A percentile compares a stretch with the other conserved stretches of the same genome.
Conservation (phyloP, 23 tunicate genomes). For the Styela clava region DNA sequence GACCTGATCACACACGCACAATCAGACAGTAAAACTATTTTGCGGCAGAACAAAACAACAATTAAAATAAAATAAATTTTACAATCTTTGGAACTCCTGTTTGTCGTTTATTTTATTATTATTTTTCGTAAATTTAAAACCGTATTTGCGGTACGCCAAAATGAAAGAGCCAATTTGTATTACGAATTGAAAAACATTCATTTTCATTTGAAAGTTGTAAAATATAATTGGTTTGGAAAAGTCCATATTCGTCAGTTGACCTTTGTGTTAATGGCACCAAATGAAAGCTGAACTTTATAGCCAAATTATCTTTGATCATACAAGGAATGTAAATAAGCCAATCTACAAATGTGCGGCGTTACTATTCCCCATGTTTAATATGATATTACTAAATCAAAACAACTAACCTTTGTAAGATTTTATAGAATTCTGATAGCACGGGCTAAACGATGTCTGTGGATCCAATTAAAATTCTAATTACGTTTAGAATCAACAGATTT, state of each 20-base stretch:
- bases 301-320: background rate
- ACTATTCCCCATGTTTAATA: no score
- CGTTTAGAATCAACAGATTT: conserved; percentile 28
- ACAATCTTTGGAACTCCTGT: background rate
- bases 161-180: background rate
- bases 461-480: conserved; percentile 28
- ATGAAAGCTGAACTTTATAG: background rate
- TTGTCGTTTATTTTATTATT: background rate
- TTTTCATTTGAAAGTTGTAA: conserved; percentile 12
- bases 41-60: background rate
- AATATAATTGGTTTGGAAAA: conserved; percentile 12
- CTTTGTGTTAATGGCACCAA: background rate
- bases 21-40: background rate
- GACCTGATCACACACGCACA: no score
- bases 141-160: background rate
- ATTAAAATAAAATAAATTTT: no score
- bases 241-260: background rate
- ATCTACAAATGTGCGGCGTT: no score
- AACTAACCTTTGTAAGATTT: conserved; percentile 19
- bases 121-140: background rate
- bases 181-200: background rate
- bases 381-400: no score
- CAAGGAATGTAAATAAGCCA: no score
- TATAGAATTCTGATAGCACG: background rate
- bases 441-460: background rate